Conservation (phyloP, 2,797 vertebrate species). For the Lophius americanus region DNA sequence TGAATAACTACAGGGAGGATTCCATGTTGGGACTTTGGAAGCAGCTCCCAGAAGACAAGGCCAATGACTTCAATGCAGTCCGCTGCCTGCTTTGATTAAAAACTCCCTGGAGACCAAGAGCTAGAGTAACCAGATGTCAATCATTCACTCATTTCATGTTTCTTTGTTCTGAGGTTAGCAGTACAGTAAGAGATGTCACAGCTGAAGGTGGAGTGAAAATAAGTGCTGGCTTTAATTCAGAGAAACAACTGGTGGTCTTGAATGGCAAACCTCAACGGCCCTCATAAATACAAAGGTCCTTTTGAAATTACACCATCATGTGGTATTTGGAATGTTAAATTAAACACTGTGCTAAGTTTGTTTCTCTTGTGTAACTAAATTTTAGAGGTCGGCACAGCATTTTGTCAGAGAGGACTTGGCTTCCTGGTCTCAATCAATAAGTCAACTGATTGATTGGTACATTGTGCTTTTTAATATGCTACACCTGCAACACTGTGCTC, state of each 20-base stretch:
- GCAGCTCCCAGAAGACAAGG: slow-evolving; percentile 4
- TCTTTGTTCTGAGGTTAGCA: slow-evolving; percentile 35
- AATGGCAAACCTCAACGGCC: slow-evolving; percentile 5
- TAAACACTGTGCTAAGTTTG: too few species aligned
- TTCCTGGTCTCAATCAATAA: too few species aligned
- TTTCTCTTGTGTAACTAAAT: too few species aligned
- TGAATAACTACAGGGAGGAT: neutral
- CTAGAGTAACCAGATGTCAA: slow-evolving; percentile 27
- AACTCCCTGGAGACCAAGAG: slow-evolving; percentile 30
- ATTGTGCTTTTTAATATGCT: too few species aligned
- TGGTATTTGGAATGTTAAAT: neutral
- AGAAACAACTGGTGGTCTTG: slow-evolving; percentile 25
- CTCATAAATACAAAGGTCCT: too few species aligned
- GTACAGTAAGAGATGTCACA: slow-evolving; percentile 45
- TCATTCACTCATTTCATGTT: slow-evolving; percentile 6
- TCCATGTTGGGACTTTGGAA: slow-evolving; percentile 38
- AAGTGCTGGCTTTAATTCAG: slow-evolving; percentile 44
- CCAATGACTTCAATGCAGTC: slow-evolving; percentile 51
- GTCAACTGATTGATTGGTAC: too few species aligned
- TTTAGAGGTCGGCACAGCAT: too few species aligned
- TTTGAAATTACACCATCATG: slow-evolving; percentile 12
- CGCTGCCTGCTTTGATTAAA: slow-evolving; percentile 40
- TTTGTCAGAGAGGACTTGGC: too few species aligned
- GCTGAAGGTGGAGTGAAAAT: slow-evolving; percentile 34
- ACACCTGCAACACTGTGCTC: too few species aligned